Conservation (phyloP, 2,888 invertebrate genomes). For the Chymomyza fuscimana region DNA sequence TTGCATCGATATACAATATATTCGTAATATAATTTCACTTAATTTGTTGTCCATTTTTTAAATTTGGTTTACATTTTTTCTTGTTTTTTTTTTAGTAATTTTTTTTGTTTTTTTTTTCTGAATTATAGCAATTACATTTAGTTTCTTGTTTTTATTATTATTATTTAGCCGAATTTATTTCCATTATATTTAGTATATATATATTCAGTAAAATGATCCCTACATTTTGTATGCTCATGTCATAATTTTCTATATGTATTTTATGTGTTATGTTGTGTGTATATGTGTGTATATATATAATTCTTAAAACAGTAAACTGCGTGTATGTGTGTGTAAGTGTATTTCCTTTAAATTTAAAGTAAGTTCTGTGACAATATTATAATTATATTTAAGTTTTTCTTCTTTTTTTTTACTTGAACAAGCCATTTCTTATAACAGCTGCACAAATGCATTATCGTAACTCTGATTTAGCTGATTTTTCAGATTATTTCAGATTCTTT, state of each 20-base stretch:
- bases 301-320: slow-evolving; percentile 49
- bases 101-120: slow-evolving; percentile 35
- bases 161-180: slow-evolving; percentile 56
- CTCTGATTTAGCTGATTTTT: slow-evolving; percentile 48
- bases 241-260: slow-evolving; percentile 66
- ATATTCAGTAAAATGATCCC: slow-evolving; percentile 75
- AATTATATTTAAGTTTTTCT: slow-evolving; percentile 40
- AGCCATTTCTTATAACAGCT: neutral
- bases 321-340: slow-evolving; percentile 9
- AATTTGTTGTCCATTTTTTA: slow-evolving; percentile 51
- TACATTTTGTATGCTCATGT: slow-evolving; percentile 74
- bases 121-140: slow-evolving; percentile 61
- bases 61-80: slow-evolving; percentile 45
- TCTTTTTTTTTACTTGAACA: slow-evolving; percentile 2
- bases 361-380: slow-evolving; percentile 67
- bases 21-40: slow-evolving; percentile 70
- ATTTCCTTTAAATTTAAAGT: slow-evolving; percentile 60
- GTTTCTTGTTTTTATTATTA: slow-evolving; percentile 41
- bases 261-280: slow-evolving; percentile 37
- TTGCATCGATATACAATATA: slow-evolving; percentile 70
- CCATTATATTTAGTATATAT: slow-evolving; percentile 57
- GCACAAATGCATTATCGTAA: slow-evolving; percentile 56
- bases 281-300: slow-evolving; percentile 31
- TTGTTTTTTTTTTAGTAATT: slow-evolving; percentile 36
- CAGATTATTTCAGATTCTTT: slow-evolving; percentile 12